Percentiles rank a stretch among this genome's conserved stretches.
phyloP scores from a whole-genome alignment of 2,888 invertebrate species.

The Myopa testacea region DNA sequence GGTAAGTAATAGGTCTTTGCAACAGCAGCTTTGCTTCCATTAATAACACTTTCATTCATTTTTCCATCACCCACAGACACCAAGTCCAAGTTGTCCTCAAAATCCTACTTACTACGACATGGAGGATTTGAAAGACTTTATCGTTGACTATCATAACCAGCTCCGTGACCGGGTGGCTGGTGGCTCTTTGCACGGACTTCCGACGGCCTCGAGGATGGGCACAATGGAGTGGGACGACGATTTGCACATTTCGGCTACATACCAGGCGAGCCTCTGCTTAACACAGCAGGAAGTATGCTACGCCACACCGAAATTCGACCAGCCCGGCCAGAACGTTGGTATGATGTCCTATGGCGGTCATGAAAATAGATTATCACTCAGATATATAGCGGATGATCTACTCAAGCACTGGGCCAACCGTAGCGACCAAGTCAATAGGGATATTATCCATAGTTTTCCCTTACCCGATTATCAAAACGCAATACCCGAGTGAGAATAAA shows the following conservation, averaged over 20 bases:
- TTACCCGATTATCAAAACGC: not conserved
- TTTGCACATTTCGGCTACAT: not conserved
- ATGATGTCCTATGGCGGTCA: not conserved
- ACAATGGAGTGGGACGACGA: slow-evolving; percentile 16
- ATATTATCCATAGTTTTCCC: not conserved
- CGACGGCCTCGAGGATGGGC: not conserved
- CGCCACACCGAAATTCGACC: not conserved
- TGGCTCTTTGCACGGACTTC: not conserved
- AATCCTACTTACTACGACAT: not conserved
- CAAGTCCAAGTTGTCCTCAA: not conserved
- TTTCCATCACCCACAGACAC: not conserved
- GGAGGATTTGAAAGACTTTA: not conserved
- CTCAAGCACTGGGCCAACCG: not conserved
- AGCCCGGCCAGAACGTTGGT: not conserved
- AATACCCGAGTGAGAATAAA: not conserved
- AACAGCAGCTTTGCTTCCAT: not conserved
- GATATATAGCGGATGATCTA: not conserved
- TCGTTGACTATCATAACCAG: not conserved
- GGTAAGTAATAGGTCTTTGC: not conserved
- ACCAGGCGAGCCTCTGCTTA: not conserved
- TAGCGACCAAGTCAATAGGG: not conserved
- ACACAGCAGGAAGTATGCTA: not conserved
- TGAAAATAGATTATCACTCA: not conserved
- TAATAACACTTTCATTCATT: too few species aligned
- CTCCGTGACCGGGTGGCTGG: not conserved